phyloP scores from a whole-genome alignment of 2,888 invertebrate species.

The Eupeodes latifasciatus region DNA sequence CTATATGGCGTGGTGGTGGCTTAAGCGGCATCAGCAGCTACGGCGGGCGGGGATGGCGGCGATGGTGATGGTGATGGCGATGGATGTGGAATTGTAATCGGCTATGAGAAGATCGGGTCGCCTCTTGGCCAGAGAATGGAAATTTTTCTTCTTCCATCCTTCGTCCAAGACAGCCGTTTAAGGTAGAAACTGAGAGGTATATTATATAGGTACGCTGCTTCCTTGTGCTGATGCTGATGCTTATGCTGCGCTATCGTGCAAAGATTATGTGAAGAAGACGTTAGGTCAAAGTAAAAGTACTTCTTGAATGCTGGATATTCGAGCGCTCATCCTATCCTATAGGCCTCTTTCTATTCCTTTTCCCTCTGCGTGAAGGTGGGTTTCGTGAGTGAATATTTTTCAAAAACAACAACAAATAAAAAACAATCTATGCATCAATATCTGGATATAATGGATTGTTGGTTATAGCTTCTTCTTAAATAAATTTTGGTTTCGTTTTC shows the following conservation, averaged over 20 bases:
- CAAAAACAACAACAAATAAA: conserved; percentile 30
- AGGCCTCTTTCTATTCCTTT: background rate
- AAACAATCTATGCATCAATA: conserved; percentile 69
- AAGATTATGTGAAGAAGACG: conserved; percentile 73
- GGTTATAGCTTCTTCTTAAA: conserved; percentile 46
- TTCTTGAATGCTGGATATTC: conserved; percentile 63
- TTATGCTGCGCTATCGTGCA: conserved; percentile 49
- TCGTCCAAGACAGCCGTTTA: conserved; percentile 19
- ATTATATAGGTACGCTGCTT: conserved; percentile 53
- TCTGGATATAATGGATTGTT: conserved; percentile 66
- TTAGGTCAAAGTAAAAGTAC: conserved; percentile 76
- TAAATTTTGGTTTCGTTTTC: background rate
- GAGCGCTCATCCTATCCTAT: conserved; percentile 11
- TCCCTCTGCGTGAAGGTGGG: conserved; percentile 56
- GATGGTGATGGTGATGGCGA: conserved; percentile 54
- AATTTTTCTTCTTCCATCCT: conserved; percentile 46
- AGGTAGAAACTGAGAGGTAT: conserved; percentile 2
- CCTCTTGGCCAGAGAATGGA: conserved; percentile 53
- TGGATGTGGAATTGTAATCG: conserved; percentile 70
- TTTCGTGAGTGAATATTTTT: conserved; percentile 70
- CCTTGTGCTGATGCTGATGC: conserved; percentile 45
- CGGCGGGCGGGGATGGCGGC: conserved; percentile 20
- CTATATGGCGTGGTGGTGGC: background rate
- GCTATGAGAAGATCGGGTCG: conserved; percentile 51
- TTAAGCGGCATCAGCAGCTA: conserved; percentile 10